Evolutionary conservation across 2,888 invertebrate genomes (phyloP).

Genomic region (Callinectes sapidus): DNA sequence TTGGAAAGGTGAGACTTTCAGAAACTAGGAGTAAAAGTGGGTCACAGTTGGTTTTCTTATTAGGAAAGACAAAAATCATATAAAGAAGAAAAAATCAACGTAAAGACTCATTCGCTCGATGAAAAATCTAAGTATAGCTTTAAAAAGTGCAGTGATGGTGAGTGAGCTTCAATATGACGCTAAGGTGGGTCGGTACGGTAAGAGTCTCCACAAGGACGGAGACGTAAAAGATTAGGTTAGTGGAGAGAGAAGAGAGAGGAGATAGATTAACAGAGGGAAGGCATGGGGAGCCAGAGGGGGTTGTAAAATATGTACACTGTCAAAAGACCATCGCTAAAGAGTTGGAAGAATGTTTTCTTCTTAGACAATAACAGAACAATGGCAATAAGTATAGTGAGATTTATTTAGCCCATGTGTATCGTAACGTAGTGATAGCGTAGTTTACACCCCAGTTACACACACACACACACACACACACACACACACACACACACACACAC

Average conservation of each 20-base stretch:
- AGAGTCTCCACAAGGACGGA: neutral
- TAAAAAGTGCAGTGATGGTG: neutral
- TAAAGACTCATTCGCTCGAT: neutral
- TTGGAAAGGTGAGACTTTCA: neutral
- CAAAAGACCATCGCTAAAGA: neutral
- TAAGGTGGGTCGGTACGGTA: neutral
- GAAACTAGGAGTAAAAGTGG: neutral
- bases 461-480: no score
- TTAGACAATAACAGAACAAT: neutral
- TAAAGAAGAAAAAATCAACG: neutral
- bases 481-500: no score
- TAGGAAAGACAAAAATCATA: neutral
- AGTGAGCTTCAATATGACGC: neutral
- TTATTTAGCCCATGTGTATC: no score
- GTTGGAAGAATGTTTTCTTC: neutral
- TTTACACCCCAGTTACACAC: no score
- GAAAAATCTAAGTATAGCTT: neutral
- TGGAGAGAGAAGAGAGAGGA: neutral
- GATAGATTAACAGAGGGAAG: neutral
- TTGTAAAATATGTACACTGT: neutral
- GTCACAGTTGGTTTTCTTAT: neutral
- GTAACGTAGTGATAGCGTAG: no score
- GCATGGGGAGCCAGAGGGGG: neutral
- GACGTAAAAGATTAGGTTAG: neutral
- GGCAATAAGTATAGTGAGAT: no score